Evolutionary conservation across 1,140 invertebrate species (phyloP).

Genomic region (Drosophila virilis): DNA sequence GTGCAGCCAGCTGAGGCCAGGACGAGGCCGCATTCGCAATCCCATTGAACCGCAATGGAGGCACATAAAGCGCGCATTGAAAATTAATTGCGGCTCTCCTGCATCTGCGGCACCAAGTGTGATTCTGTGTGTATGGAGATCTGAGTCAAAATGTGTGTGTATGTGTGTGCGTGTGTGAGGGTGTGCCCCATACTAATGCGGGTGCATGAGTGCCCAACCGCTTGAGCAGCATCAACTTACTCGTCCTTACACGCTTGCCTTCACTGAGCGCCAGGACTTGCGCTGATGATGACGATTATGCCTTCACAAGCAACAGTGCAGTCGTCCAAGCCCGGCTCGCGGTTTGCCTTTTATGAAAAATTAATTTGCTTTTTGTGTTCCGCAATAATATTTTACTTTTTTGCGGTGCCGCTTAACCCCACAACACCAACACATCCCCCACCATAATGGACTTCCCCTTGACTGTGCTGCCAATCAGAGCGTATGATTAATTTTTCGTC

Average conservation of each 20-base stretch:
- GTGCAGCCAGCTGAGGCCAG: constrained; percentile 33
- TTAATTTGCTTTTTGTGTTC: constrained; percentile 80
- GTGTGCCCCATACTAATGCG: constrained; percentile 18
- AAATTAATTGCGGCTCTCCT: constrained; percentile 72
- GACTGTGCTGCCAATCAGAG: constrained; percentile 73
- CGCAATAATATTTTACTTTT: constrained; percentile 76
- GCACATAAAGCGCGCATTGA: constrained; percentile 75
- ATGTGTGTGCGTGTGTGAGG: constrained; percentile 35
- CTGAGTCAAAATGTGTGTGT: constrained; percentile 12
- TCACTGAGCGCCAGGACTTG: background rate
- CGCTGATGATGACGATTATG: constrained; percentile 2
- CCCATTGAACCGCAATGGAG: constrained; percentile 55
- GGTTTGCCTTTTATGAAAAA: constrained; percentile 81
- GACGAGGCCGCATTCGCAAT: constrained; percentile 27
- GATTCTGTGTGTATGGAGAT: background rate
- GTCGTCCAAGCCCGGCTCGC: constrained; percentile 33
- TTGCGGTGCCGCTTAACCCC: constrained; percentile 2
- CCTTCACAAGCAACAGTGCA: background rate
- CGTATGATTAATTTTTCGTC: constrained; percentile 80
- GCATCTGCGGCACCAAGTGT: constrained; percentile 4
- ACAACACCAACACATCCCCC: background rate
- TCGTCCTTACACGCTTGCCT: constrained; percentile 12
- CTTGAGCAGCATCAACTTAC: constrained; percentile 7
- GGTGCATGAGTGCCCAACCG: constrained; percentile 11
- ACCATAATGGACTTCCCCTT: constrained; percentile 43